A percentile compares a stretch with the other conserved stretches of the same genome.
Conservation (phyloP, 2,888 invertebrate species). For the Sinohyriopsis cumingii region DNA sequence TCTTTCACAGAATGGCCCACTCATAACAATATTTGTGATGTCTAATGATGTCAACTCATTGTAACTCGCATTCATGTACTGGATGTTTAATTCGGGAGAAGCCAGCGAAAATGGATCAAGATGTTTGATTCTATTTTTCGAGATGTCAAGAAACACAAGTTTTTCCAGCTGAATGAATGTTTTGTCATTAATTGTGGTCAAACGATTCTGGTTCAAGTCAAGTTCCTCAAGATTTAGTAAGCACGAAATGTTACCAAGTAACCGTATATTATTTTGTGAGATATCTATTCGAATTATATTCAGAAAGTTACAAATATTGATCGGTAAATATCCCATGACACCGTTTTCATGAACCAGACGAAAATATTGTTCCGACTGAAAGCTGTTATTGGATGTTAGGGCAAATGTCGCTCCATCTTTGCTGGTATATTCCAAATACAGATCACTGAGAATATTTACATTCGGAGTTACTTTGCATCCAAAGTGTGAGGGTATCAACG, state of each 20-base stretch:
- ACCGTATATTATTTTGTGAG: constrained; percentile 3
- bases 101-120: constrained; percentile 9
- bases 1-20: constrained; percentile 12
- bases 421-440: no score
- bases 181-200: constrained; percentile 1
- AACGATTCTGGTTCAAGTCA: constrained; percentile 3
- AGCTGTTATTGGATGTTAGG: no score
- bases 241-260: constrained; percentile 10
- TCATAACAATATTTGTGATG: constrained; percentile 10
- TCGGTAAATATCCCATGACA: constrained; percentile 6
- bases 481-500: no score
- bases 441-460: no score
- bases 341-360: background rate
- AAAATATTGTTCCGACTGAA: no score
- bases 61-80: background rate
- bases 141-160: constrained; percentile 1
- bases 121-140: background rate
- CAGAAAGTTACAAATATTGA: constrained; percentile 13
- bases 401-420: no score
- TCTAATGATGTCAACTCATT: constrained; percentile 16
- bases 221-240: constrained; percentile 6
- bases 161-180: constrained; percentile 7
- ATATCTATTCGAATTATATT: constrained; percentile 10
- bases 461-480: no score
- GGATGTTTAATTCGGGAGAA: background rate